Conservation (phyloP, 2,113 vertebrate species). For the Xiphophorus hellerii region DNA sequence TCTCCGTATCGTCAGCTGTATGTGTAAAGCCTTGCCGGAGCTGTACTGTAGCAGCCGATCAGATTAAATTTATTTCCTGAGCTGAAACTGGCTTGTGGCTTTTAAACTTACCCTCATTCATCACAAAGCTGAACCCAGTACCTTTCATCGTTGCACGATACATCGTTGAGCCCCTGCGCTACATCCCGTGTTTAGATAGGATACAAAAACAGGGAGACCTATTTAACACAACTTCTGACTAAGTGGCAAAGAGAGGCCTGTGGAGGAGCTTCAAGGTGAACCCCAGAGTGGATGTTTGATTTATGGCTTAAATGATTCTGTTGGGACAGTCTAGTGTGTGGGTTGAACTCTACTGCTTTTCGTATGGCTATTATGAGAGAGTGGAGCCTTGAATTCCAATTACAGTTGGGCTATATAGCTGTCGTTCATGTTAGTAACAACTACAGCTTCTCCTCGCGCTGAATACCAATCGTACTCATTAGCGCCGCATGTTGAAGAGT, state of each 20-base stretch:
- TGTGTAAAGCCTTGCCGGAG: slow-evolving; percentile 2
- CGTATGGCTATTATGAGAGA: slow-evolving; percentile 60
- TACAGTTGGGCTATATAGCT: slow-evolving; percentile 58
- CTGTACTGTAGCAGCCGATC: slow-evolving; percentile 14
- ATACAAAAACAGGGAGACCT: slow-evolving; percentile 38
- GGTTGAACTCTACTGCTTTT: slow-evolving; percentile 57
- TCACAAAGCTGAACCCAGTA: slow-evolving; percentile 8
- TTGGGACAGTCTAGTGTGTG: slow-evolving; percentile 41
- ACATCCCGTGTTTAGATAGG: slow-evolving; percentile 26
- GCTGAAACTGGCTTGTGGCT: slow-evolving; percentile 26
- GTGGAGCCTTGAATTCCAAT: slow-evolving; percentile 66
- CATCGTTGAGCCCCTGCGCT: slow-evolving; percentile 19
- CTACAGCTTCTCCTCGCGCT: slow-evolving; percentile 45
- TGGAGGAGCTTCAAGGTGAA: slow-evolving; percentile 67
- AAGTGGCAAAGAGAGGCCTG: slow-evolving; percentile 52
- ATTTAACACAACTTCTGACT: slow-evolving; percentile 43
- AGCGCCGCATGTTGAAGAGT: slow-evolving; percentile 40
- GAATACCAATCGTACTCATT: slow-evolving; percentile 27
- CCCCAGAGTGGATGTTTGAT: slow-evolving; percentile 57
- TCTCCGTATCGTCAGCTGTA: neutral
- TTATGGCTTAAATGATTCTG: slow-evolving; percentile 68
- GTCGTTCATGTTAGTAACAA: slow-evolving; percentile 65
- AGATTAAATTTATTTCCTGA: slow-evolving; percentile 12
- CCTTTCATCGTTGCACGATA: slow-evolving; percentile 13
- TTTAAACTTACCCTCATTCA: slow-evolving; percentile 15